Percentiles rank a stretch among this genome's conserved stretches.
These are phyloP conservation scores for Lacerta agilis DNA, from an alignment of 2,797 vertebrate species.

Conservation along the genomic window DNA sequence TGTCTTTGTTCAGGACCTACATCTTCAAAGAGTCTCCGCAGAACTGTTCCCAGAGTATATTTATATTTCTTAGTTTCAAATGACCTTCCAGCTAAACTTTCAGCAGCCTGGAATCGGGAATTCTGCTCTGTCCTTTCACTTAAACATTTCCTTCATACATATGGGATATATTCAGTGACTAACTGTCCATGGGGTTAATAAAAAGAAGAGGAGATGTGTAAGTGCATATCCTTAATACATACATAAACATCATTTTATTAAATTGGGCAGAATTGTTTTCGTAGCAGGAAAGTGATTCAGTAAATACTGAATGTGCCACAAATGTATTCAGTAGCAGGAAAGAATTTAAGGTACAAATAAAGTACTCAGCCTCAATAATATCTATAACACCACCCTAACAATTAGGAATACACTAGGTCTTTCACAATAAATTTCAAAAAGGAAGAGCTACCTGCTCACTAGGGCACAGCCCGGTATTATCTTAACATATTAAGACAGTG, in stretches of 20 bases:
- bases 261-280: slow-evolving; percentile 54
- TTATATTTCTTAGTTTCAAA: not conserved
- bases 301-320: no score
- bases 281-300: slow-evolving; percentile 22
- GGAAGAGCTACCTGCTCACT: not conserved
- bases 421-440: not conserved
- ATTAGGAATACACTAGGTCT: not conserved
- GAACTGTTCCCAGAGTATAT: not conserved
- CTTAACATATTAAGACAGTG: not conserved
- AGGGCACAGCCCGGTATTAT: not conserved
- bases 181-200: slow-evolving; percentile 50
- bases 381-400: not conserved
- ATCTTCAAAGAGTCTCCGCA: not conserved
- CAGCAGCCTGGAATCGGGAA: slow-evolving; percentile 17
- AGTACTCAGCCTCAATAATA: not conserved
- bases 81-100: not conserved
- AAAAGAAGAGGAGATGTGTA: slow-evolving; percentile 53
- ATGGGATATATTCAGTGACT: slow-evolving; percentile 50
- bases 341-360: not conserved
- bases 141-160: slow-evolving; percentile 57
- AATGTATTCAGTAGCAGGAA: slow-evolving; percentile 35
- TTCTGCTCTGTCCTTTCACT: slow-evolving; percentile 34
- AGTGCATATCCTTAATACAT: slow-evolving; percentile 17
- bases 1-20: not conserved
- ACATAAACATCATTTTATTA: slow-evolving; percentile 39